Evolutionary conservation across 2,113 vertebrate genomes (phyloP), one percentile per base, ranked within the genome.

Genomic region (Pitta sordida): DNA sequence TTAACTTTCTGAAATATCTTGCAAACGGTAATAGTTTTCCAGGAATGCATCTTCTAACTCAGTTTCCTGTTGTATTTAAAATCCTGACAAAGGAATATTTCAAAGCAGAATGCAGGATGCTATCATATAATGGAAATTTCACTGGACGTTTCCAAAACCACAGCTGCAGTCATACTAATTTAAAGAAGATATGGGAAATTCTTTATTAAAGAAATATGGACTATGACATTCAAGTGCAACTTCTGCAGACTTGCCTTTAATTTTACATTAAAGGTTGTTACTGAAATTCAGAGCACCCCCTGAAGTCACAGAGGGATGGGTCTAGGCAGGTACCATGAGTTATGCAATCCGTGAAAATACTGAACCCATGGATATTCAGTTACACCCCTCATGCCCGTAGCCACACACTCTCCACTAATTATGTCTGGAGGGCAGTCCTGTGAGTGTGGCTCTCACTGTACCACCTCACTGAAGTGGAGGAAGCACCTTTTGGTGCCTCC

Each of bases 11-110:
- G 56, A 89, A 95, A 87, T 10, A 87, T 73, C 67, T 65, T 85
- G 65, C 53, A 55, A 86, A 67, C 18, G 36, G 30, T 75, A 95
- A 83, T 23, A 64, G 59, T 82, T 95, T 83, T 92, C 59, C 68
- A 95, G 75, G 83, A 96, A 95, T 70, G 55, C 37, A 88, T 55
- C 70, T 90, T 93, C 39, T 64, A 82, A 80, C 32, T 80, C 60
- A 20, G 44, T 76, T 93, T 97, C 93, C 91, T 90, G 74, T 68
- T 89, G n/a, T 49, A 87, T 83, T 94, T 91, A 39, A 91, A 95
- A 75, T 71, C 37, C 56, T 82, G 67, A 56, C 87, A 91, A 78
- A 88, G 19, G 37, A 87, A 58, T 11, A 59, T 49, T 93, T 94
- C 93, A 80, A 94, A 94, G 68, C 7, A 85, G 67, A 85, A 76